A percentile compares a stretch with the other conserved stretches of the same genome.
Evolutionary conservation across 2,888 invertebrate species (phyloP).

Genomic region (Cheilosia pagana): DNA sequence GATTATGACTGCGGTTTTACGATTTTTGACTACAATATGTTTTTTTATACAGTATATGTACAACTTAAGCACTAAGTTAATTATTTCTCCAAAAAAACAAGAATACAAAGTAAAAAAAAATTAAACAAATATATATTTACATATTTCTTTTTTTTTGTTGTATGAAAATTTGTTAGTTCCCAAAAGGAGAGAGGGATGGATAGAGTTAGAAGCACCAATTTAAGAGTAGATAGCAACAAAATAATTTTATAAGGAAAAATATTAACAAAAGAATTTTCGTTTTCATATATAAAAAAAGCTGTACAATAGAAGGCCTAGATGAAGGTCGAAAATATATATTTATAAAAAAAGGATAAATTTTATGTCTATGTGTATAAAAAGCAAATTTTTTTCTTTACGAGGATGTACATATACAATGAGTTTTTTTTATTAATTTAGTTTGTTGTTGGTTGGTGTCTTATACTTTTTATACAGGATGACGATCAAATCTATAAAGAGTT

Average conservation of each 20-base stretch:
- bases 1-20: conserved; percentile 56
- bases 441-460: conserved; percentile 59
- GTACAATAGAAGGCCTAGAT: conserved; percentile 67
- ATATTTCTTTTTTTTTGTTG: conserved; percentile 13
- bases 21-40: conserved; percentile 48
- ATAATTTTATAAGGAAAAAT: conserved; percentile 58
- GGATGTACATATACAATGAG: conserved; percentile 77
- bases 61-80: conserved; percentile 77
- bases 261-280: conserved; percentile 66
- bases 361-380: conserved; percentile 59
- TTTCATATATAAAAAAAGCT: conserved; percentile 60
- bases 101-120: conserved; percentile 62
- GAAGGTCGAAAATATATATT: conserved; percentile 52
- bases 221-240: conserved; percentile 47
- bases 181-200: conserved; percentile 64
- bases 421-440: conserved; percentile 21
- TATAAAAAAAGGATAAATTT: conserved; percentile 37
- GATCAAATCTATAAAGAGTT: conserved; percentile 77
- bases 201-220: conserved; percentile 74
- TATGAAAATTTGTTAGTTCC: conserved; percentile 66
- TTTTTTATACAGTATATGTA: conserved; percentile 76
- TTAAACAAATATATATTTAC: conserved; percentile 43
- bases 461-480: conserved; percentile 76
- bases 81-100: conserved; percentile 76
- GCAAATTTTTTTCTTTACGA: conserved; percentile 65